Base-by-base conservation (phyloP, 2,888 invertebrate species). In the Alentia gelatinosa region DNA sequence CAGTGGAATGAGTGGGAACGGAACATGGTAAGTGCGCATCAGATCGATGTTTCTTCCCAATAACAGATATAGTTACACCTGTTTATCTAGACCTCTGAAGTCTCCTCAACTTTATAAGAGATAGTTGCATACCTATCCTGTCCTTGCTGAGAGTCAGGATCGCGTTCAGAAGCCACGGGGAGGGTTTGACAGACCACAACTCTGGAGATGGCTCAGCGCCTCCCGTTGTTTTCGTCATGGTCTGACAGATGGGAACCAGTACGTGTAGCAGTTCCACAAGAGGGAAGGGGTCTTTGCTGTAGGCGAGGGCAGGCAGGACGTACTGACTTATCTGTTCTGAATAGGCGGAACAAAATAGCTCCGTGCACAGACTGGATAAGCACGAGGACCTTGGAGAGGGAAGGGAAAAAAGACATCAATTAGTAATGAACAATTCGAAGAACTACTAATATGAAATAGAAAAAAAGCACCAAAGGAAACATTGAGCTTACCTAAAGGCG, bases 121-220 rank as follows among this genome's bases (percentile, higher is more conserved):
- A n/a, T n/a, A n/a, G n/a, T n/a, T n/a, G n/a, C n/a, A n/a, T 96
- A 98, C 98, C 97, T 95, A 97, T 97, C 94, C 97, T 97, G 89
- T 96, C 96, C 37, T 97, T 97, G 95, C 97, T 98, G 92, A 98
- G 96, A 0, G 97, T 96, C 33, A 98, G 96, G 50, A 98, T 96
- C 88, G 97, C 97, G 95, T 97, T 97, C 86, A 98, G 96, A 90
- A 98, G 96, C 97, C 97, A 97, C 1, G 97, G 97, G 40, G 97
- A 97, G 91, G 97, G 97, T 15, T 97, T 96, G 89, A 97, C 97
- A 89, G 96, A 96, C 83, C 96, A 68, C 90, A 56, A 35, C n/a
- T 19, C 75, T 23, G 35, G n/a, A 15, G 23, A 1, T 7, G 26
- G 30, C 4, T 26, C 26, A 5, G 40, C 15, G 26, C n/a, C 7